Evolutionary conservation across 2,888 invertebrate species (phyloP).

Genomic region (Acrobasis suavella): DNA sequence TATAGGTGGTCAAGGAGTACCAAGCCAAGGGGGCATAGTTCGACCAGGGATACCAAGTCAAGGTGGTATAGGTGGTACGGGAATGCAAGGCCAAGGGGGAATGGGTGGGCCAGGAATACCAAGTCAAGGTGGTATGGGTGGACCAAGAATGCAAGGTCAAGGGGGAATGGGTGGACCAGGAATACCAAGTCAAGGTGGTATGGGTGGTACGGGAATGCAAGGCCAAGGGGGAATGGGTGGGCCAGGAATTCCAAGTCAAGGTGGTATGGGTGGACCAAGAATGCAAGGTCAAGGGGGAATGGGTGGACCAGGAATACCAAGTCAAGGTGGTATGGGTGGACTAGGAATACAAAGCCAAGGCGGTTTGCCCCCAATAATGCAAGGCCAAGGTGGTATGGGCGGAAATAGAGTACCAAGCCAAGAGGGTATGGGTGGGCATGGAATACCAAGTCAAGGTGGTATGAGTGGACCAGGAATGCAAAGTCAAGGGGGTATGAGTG

Average conservation of each 20-base stretch:
- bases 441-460: conserved; percentile 28
- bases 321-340: conserved; percentile 21
- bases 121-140: neutral
- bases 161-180: neutral
- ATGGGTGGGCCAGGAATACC: neutral
- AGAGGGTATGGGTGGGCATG: conserved; percentile 22
- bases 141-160: neutral
- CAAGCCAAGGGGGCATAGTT: neutral
- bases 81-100: neutral
- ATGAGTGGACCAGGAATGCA: too few species aligned
- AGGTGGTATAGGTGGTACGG: neutral
- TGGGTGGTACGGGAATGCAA: neutral
- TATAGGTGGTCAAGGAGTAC: neutral
- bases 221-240: neutral
- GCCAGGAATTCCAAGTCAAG: neutral
- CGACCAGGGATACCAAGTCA: neutral
- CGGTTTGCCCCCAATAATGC: too few species aligned
- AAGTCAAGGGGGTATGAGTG: conserved; percentile 15
- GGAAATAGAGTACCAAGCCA: conserved; percentile 5
- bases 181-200: neutral
- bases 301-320: conserved; percentile 9
- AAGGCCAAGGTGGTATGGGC: conserved; percentile 16
- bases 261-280: neutral
- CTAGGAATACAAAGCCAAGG: conserved; percentile 29
- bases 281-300: conserved; percentile 4